These are phyloP conservation scores for Hemiprocne comata DNA, from an alignment of 2,113 vertebrate species.

Conservation along the genomic window DNA sequence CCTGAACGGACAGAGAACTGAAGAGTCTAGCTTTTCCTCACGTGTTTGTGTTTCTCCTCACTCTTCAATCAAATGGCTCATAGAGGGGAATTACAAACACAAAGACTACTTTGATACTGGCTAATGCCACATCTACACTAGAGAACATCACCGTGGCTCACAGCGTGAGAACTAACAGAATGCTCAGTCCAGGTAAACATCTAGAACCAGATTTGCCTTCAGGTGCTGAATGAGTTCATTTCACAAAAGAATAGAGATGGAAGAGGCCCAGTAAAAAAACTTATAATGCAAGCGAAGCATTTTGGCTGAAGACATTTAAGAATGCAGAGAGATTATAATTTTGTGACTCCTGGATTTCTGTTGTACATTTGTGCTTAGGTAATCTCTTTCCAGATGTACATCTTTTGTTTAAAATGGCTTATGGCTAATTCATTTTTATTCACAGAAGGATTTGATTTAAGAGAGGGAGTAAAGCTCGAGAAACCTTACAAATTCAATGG, in stretches of 20 bases:
- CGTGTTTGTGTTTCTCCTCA: neutral
- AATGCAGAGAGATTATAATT: neutral
- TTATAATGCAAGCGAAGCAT: neutral
- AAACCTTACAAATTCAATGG: neutral
- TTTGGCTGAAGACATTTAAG: constrained; percentile 7
- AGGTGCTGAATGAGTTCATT: neutral
- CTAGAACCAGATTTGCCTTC: neutral
- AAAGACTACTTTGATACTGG: neutral
- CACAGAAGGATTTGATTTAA: constrained; percentile 45
- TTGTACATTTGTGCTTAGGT: neutral
- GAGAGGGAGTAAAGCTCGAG: neutral
- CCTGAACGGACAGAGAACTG: neutral
- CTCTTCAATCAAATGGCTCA: neutral
- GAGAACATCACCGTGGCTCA: neutral
- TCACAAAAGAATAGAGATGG: neutral
- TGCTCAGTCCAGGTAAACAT: neutral
- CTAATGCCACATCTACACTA: neutral
- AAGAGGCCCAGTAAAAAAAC: neutral
- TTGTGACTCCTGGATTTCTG: neutral
- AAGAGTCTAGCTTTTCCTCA: neutral
- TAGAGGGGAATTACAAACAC: neutral
- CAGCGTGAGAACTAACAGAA: neutral
- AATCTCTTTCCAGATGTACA: neutral
- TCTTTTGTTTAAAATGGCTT: constrained; percentile 23
- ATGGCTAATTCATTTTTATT: constrained; percentile 34